Evolutionary conservation across 2,888 invertebrate species (phyloP).

Genomic region (Trachelus tabidus): DNA sequence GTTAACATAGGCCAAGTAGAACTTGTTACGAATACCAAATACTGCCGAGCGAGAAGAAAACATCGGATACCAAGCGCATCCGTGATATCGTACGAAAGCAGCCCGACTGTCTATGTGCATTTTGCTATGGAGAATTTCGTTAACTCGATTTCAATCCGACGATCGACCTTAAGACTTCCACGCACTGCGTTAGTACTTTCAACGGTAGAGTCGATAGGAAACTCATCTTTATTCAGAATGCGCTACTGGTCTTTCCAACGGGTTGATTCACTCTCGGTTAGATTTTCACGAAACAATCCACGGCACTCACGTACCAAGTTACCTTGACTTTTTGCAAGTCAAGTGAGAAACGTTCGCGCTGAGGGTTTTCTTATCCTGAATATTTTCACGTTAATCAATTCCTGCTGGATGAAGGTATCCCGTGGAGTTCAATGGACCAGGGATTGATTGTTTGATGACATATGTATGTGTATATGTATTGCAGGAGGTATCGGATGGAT

Average conservation of each 20-base stretch:
- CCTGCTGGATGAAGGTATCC: not conserved
- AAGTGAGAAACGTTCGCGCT: not conserved
- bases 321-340: not conserved
- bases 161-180: not conserved
- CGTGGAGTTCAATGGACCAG: not conserved
- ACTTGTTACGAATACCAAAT: not conserved
- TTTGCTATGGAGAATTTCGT: not conserved
- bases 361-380: not conserved
- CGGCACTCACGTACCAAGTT: not conserved
- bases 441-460: not conserved
- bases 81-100: not conserved
- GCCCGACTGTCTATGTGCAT: not conserved
- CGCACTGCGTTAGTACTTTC: not conserved
- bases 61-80: not conserved
- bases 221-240: not conserved
- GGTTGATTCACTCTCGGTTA: not conserved
- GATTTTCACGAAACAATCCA: not conserved
- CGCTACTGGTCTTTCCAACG: constrained; percentile 5
- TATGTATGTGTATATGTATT: not conserved
- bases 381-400: not conserved
- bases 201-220: not conserved
- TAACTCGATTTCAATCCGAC: not conserved
- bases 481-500: not conserved
- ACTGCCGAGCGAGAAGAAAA: not conserved
- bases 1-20: not conserved